Percentiles rank a stretch among this genome's conserved stretches.
phyloP scores from a whole-genome alignment of 2,797 vertebrate species.

The Eulemur coronatus region DNA sequence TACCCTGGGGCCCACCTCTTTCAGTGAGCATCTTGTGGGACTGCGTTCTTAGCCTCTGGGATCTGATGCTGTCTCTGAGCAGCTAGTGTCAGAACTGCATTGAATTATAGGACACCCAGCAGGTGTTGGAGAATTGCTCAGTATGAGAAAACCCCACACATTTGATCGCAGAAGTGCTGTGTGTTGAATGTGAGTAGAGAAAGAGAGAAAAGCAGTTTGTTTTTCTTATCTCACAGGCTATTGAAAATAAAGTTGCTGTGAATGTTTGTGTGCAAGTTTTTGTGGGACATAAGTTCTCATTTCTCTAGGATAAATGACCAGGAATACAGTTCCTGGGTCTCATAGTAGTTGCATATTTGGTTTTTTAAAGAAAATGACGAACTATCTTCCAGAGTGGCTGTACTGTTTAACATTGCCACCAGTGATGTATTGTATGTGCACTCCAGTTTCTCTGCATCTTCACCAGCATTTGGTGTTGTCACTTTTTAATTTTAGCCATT shows the following conservation, averaged over 20 bases:
- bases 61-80: not conserved
- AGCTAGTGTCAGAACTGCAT: too few species aligned
- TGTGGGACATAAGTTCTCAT: not conserved
- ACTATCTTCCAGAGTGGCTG: not conserved
- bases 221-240: not conserved
- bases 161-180: not conserved
- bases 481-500: not conserved
- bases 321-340: not conserved
- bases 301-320: not conserved
- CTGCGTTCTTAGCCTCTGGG: not conserved
- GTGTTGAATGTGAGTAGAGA: not conserved
- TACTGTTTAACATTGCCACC: not conserved
- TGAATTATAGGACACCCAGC: not conserved
- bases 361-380: not conserved
- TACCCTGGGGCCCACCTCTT: not conserved
- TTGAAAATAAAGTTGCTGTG: not conserved
- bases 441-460: not conserved
- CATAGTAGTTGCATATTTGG: not conserved
- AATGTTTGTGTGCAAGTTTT: not conserved
- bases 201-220: not conserved
- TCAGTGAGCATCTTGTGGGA: too few species aligned
- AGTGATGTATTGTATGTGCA: rapidly evolving
- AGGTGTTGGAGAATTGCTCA: not conserved
- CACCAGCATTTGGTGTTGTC: not conserved
- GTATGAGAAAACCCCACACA: not conserved